Base-by-base conservation (phyloP, 1,140 invertebrate genomes). In the Neodiprion lecontei region DNA sequence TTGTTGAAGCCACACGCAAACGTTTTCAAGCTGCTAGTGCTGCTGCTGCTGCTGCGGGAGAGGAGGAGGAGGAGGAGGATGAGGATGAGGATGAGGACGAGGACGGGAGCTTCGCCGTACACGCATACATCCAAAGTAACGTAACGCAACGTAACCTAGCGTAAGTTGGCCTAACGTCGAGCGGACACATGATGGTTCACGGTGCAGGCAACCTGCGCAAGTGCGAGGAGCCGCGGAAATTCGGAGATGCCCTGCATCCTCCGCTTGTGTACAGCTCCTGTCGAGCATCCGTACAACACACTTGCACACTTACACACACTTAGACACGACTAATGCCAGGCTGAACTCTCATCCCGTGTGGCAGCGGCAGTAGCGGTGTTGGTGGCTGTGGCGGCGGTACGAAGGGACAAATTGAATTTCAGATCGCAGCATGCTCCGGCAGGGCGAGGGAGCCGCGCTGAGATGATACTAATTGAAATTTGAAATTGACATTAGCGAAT, bases 391-490 rank as follows among this genome's bases (percentile, higher is more conserved):
- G 68, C 68, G 68, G 68, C 21, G 21, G 76, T 72, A 70, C 84
- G 83, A 85, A 87, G 87, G 84, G 86, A 88, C 86, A 89, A 89
- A 89, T 89, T 89, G 86, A 89, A 89, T 89, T 89, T 88, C 87
- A 85, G 86, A 89, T 89, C 85, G 84, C 85, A 84, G 83, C 84
- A 80, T 86, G 85, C 79, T 82, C 82, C 83, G 82, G 80, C 82
- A 77, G 81, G 77, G 79, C 79, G 70, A 70, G 79, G 84, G 80
- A 79, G 75, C 76, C 78, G 79, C 78, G 79, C 82, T 80, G 85
- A 87, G 87, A 89, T 89, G 86, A 88, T 88, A 87, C 88, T 89
- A 89, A 89, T 89, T 89, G 87, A 89, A 89, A 89, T 89, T 89
- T 89, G 88, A 89, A 89, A 89, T 89, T 89, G 88, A 89, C 88